Percentiles rank a stretch among this genome's conserved stretches.
These are phyloP conservation scores for Tuta absoluta DNA, from an alignment of 2,888 invertebrate species.

Conservation along the genomic window DNA sequence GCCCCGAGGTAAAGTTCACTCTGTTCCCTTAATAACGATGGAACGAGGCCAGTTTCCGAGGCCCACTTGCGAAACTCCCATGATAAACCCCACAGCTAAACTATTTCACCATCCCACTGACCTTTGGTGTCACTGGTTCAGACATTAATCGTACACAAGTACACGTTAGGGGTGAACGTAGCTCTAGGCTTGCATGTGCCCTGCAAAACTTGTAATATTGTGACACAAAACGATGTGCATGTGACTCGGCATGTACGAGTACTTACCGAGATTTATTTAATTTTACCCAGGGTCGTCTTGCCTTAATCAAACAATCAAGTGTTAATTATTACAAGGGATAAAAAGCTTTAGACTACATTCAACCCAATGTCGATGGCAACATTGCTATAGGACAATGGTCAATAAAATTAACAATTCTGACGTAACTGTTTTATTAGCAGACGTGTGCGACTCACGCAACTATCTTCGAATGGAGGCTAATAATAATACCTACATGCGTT, in stretches of 20 bases:
- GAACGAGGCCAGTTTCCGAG: constrained; percentile 39
- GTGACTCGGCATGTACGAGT: no score
- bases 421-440: constrained; percentile 4
- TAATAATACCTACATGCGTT: background rate
- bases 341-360: constrained; percentile 1
- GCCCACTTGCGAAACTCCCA: constrained; percentile 32
- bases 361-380: constrained; percentile 7
- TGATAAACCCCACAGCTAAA: constrained; percentile 23
- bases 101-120: constrained; percentile 20
- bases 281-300: no score
- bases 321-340: constrained; percentile 2
- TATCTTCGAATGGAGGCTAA: constrained; percentile 11
- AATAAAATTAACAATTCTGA: constrained; percentile 19
- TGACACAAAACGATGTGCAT: background rate
- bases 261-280: background rate
- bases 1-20: constrained; percentile 54
- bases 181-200: background rate
- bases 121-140: constrained; percentile 23
- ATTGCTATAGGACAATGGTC: constrained; percentile 16
- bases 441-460: constrained; percentile 17
- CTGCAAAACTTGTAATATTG: background rate
- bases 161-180: constrained; percentile 17
- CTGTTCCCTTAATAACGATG: constrained; percentile 47
- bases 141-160: constrained; percentile 20
- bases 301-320: background rate